Base-by-base conservation (phyloP, 30 jellyfish, hydroid and myxozoan species). In the Aurelia sp. region DNA sequence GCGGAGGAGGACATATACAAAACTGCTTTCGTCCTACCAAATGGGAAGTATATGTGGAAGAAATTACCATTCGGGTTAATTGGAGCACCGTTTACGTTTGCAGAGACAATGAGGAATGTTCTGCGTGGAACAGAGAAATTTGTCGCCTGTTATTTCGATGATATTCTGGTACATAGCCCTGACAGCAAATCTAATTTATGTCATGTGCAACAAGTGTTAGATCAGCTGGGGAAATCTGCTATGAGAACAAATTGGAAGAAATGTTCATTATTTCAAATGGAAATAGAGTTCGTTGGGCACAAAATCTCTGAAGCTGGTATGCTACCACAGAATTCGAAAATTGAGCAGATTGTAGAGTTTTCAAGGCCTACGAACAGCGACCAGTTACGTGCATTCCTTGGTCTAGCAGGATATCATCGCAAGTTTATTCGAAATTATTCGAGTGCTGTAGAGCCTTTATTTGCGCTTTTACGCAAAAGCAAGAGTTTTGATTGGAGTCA, bases 101-200 rank as follows among this genome's bases (percentile, higher is more conserved):
- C 86, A 33, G 63, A 81, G 12, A 1, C 41, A 10, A 74, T 74
- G 75, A 16, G 15, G 18, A 35, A 10, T 12, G 78, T 74, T 10
- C 27, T 74, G 41, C 41, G 50, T 10, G 86, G 86, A 0, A 74
- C 86, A 8, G 75, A 24, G 27, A 20, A 52, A 12, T 52, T 13
- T 74, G 63, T 74, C 1, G 86, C 75, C 17, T 74, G 76, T 55
- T 74, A 47, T 52, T 74, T 74, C 48, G 4, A 74, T 74, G 74
- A 74, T 51, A 74, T 74, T 50, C 48, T 74, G 75, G 27, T 74
- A 1, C 27, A 15, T 30, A 74, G 80, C 80, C 21, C 13, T 18
- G 69, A 70, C 68, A 70, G 2, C 17, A 33, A 70, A 22, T 10
- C 1, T 35, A 1, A 74, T 52, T 30, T 74, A 12, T 35, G 50